phyloP scores from a whole-genome alignment of 2,113 vertebrate genomes.

The Turnix velox region DNA sequence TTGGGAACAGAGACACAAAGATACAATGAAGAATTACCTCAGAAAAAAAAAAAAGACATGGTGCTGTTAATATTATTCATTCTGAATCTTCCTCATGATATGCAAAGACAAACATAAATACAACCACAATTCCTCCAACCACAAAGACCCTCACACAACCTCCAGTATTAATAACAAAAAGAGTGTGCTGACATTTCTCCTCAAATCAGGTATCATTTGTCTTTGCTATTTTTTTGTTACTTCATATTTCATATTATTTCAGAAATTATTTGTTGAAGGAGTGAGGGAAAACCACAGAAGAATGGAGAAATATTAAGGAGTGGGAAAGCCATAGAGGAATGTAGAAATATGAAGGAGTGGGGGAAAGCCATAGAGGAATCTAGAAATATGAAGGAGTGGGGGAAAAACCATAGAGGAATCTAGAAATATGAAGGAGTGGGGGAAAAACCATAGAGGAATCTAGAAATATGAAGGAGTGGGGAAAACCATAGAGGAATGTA shows the following conservation, averaged over 20 bases:
- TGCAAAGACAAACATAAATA: background rate
- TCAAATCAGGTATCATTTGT: background rate
- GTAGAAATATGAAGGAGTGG: background rate
- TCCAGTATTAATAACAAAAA: background rate
- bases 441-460: too few relatives aligned
- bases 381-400: too few relatives aligned
- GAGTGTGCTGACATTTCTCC: background rate
- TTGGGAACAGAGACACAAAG: constrained; percentile 37
- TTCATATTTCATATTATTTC: background rate
- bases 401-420: too few relatives aligned
- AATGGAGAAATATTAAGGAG: too few relatives aligned
- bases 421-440: too few relatives aligned
- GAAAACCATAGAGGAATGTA: too few relatives aligned
- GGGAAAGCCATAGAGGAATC: background rate
- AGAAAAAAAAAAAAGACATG: background rate
- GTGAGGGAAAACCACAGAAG: too few relatives aligned
- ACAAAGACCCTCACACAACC: too few relatives aligned
- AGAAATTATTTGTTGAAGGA: background rate
- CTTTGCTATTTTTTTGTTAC: background rate
- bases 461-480: too few relatives aligned
- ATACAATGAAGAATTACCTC: background rate
- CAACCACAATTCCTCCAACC: background rate
- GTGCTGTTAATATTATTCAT: background rate
- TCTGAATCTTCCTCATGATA: background rate
- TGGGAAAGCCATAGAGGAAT: too few relatives aligned